These are phyloP conservation scores for Luscinia luscinia DNA, from an alignment of 2,797 vertebrate species.

Conservation along the genomic window DNA sequence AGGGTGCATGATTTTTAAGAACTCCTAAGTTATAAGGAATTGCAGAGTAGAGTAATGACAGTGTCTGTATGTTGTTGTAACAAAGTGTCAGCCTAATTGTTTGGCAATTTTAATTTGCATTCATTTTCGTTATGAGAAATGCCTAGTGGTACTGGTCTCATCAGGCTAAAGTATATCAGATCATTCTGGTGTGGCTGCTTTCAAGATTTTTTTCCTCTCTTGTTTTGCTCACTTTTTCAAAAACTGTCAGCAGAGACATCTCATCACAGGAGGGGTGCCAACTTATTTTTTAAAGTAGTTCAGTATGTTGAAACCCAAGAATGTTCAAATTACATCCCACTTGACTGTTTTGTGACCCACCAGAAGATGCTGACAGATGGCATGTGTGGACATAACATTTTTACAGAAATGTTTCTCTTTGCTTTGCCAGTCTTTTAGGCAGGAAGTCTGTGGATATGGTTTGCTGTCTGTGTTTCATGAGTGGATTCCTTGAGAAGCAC, in stretches of 20 bases:
- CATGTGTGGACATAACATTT: background rate
- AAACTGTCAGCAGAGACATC: background rate
- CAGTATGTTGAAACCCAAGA: background rate
- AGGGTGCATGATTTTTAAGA: background rate
- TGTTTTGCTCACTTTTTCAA: background rate
- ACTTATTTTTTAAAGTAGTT: background rate
- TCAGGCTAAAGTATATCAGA: background rate
- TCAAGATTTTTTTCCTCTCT: background rate
- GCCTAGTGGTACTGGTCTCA: background rate
- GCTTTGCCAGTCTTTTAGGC: constrained; percentile 14
- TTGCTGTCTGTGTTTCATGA: background rate
- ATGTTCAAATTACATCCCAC: background rate
- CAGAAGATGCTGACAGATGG: background rate
- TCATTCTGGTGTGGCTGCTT: background rate
- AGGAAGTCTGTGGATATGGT: background rate
- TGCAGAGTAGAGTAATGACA: background rate
- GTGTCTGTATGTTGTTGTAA: background rate
- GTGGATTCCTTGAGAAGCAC: background rate
- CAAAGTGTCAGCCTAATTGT: background rate
- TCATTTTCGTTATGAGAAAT: background rate
- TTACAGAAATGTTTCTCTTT: constrained; percentile 23
- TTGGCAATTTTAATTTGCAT: background rate
- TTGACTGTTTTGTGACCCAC: background rate
- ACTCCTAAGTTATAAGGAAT: background rate
- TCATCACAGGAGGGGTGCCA: background rate